Evolutionary conservation across 2,888 invertebrate species (phyloP).

Genomic region (Graphium colonna): DNA sequence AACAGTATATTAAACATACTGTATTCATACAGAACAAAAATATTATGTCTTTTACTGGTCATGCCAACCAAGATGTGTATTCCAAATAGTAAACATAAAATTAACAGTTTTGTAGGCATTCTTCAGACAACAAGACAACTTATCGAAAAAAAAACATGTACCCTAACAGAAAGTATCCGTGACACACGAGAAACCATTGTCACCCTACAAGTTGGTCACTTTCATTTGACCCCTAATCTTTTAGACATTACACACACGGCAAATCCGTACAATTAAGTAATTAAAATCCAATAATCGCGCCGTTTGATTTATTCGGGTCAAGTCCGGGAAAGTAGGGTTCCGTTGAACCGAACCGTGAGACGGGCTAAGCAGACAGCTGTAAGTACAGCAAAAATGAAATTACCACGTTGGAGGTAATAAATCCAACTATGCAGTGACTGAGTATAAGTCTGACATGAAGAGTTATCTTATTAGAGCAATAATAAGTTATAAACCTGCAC

Average conservation of each 20-base stretch:
- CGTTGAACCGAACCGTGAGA: conserved; percentile 16
- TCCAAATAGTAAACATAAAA: neutral
- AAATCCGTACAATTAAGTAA: conserved; percentile 21
- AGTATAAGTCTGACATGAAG: no score
- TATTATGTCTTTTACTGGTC: neutral
- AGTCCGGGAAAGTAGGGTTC: conserved; percentile 19
- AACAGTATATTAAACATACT: no score
- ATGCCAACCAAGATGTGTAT: neutral
- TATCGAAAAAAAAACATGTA: neutral
- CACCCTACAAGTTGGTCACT: conserved; percentile 12
- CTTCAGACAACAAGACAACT: neutral
- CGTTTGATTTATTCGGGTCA: conserved; percentile 15
- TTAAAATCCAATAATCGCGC: conserved; percentile 22
- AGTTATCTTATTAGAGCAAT: no score
- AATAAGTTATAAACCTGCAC: no score
- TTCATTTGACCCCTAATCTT: conserved; percentile 19
- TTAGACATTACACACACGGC: conserved; percentile 5
- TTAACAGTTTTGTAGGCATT: neutral
- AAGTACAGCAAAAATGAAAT: neutral
- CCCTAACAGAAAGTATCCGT: neutral
- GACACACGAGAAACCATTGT: neutral
- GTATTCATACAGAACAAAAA: neutral
- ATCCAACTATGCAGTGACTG: no score
- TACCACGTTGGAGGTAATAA: neutral
- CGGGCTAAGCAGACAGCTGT: conserved; percentile 11